Conservation (phyloP, 37 sponge, comb jelly and placozoan species). For the Oopsacas minuta region DNA sequence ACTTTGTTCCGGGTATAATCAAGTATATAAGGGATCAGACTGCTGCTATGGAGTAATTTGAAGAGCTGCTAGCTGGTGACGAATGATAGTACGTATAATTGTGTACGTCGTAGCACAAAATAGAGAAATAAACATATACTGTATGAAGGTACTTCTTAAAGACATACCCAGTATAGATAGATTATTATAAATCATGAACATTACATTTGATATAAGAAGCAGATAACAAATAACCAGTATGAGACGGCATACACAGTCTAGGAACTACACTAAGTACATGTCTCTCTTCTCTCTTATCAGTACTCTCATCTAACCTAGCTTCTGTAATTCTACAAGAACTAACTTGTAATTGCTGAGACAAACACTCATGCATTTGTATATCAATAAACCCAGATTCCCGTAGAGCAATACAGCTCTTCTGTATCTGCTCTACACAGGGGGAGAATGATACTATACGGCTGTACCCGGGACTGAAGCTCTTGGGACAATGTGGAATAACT, state of each 20-base stretch:
- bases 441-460: conserved; percentile 50
- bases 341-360: background rate
- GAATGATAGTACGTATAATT: too few species aligned
- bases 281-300: background rate
- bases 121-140: too few species aligned
- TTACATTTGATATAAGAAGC: background rate
- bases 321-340: background rate
- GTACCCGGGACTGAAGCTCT: background rate
- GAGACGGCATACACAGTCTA: background rate
- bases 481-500: conserved; percentile 30
- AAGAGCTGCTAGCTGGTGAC: too few species aligned
- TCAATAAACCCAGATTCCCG: conserved; percentile 51
- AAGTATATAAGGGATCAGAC: too few species aligned
- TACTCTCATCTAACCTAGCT: background rate
- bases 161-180: too few species aligned
- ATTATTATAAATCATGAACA: too few species aligned
- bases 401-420: conserved; percentile 58
- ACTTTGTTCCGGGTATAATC: too few species aligned
- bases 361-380: conserved; percentile 21
- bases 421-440: conserved; percentile 96
- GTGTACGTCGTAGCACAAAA: too few species aligned
- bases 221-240: background rate
- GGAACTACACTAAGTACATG: background rate
- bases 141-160: too few species aligned
- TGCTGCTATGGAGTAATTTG: too few species aligned